These are phyloP conservation scores for Zophobas morio DNA, from an alignment of 1,140 invertebrate genomes.

Conservation along the genomic window DNA sequence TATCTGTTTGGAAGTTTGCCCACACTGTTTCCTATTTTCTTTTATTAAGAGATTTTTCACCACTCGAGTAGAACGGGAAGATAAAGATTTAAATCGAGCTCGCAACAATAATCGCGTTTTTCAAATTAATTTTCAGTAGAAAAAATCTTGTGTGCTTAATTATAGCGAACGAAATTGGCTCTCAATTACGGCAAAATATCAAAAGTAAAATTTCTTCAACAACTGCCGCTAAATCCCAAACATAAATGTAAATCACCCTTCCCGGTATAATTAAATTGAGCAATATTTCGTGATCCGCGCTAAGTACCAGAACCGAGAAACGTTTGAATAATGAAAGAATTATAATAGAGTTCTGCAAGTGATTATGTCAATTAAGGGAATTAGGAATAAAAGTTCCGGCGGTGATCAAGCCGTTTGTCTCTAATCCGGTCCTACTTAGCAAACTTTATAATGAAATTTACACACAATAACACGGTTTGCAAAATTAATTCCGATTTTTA, in stretches of 20 bases:
- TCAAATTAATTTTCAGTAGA: background rate
- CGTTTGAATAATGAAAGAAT: constrained; percentile 24
- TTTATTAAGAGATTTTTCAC: constrained; percentile 25
- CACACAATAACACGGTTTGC: constrained; percentile 30
- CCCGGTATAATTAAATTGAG: constrained; percentile 22
- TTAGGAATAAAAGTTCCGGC: constrained; percentile 9
- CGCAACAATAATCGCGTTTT: background rate
- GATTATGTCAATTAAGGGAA: constrained; percentile 43
- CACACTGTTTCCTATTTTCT: background rate
- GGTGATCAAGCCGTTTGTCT: constrained; percentile 24
- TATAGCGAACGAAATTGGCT: too few species aligned
- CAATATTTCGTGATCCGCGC: constrained; percentile 9
- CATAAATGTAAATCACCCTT: background rate
- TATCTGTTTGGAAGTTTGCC: constrained; percentile 27
- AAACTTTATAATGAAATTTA: constrained; percentile 23
- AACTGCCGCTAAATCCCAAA: background rate
- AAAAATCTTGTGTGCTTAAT: too few species aligned
- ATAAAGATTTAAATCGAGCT: background rate
- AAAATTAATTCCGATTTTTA: constrained; percentile 36
- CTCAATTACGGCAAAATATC: too few species aligned
- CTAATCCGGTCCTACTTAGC: background rate
- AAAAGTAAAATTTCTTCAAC: background rate
- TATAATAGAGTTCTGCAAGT: constrained; percentile 38
- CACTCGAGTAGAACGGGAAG: background rate
- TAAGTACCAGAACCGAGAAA: background rate